Percentiles rank a stretch among this genome's conserved stretches.
Conservation (phyloP, 1,140 invertebrate genomes). For the Zelostemma sp. region DNA sequence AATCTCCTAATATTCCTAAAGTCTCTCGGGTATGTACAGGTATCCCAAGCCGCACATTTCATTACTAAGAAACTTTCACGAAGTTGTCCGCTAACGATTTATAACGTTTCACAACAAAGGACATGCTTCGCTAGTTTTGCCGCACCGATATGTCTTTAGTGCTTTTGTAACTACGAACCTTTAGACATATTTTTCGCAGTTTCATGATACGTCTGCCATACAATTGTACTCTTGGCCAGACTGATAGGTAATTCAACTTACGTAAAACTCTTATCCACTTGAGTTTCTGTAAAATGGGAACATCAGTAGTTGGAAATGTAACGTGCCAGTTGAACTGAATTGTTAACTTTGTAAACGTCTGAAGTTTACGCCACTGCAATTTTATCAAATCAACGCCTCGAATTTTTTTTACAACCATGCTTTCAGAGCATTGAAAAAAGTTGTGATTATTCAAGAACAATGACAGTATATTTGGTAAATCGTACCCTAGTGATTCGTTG, state of each 20-base stretch:
- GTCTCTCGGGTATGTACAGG: constrained; percentile 45
- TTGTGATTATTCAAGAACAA: not conserved
- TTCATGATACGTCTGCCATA: not conserved
- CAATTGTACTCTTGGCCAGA: not conserved
- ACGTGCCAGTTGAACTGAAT: no score
- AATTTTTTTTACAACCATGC: no score
- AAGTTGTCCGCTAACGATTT: constrained; percentile 40
- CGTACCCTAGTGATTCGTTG: no score
- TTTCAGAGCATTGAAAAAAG: not conserved
- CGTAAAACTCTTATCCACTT: constrained; percentile 4
- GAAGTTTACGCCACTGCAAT: not conserved
- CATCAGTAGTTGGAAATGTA: not conserved
- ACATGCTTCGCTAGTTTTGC: constrained; percentile 31
- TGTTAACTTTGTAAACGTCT: not conserved
- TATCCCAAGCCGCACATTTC: constrained; percentile 32
- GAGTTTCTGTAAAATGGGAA: constrained; percentile 3
- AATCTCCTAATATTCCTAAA: constrained; percentile 46
- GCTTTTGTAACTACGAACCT: not conserved
- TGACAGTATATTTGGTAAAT: not conserved
- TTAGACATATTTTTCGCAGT: not conserved
- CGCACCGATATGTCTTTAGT: constrained; percentile 26
- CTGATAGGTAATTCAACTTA: not conserved
- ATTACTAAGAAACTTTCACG: constrained; percentile 42
- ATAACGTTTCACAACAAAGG: constrained; percentile 38
- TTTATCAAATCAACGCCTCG: no score